Evolutionary conservation across 2,888 invertebrate species (phyloP).

Genomic region (Drosophila pseudotalamancana): DNA sequence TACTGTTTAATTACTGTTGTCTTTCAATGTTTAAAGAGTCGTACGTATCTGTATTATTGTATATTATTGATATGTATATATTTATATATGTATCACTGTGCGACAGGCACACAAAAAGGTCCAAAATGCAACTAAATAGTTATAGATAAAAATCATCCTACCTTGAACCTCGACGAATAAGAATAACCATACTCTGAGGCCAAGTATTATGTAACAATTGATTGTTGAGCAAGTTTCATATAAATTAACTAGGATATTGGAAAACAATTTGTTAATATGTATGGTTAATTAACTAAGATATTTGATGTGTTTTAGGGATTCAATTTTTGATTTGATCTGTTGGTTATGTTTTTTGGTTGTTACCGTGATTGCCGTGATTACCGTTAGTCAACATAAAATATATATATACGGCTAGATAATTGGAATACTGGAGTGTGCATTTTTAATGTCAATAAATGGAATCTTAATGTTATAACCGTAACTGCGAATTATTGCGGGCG

Average conservation of each 20-base stretch:
- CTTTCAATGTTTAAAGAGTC: slow-evolving; percentile 60
- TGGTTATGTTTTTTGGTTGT: slow-evolving; percentile 16
- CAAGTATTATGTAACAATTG: slow-evolving; percentile 31
- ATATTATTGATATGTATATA: slow-evolving; percentile 63
- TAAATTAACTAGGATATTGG: slow-evolving; percentile 9
- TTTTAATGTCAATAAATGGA: slow-evolving; percentile 75
- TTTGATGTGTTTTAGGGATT: not conserved
- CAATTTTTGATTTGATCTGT: not conserved
- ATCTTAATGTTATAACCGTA: slow-evolving; percentile 66
- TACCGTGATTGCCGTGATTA: too few species aligned
- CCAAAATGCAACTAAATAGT: slow-evolving; percentile 68
- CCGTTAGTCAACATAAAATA: slow-evolving; percentile 27
- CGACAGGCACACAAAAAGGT: slow-evolving; percentile 65
- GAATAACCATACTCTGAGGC: not conserved
- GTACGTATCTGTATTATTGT: slow-evolving; percentile 34
- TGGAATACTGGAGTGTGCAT: slow-evolving; percentile 63
- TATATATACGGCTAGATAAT: slow-evolving; percentile 43
- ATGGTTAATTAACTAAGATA: slow-evolving; percentile 8
- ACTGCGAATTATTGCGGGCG: slow-evolving; percentile 12
- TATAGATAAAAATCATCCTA: slow-evolving; percentile 21
- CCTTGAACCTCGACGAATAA: slow-evolving; percentile 2
- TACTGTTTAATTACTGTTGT: slow-evolving; percentile 45
- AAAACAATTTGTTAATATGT: slow-evolving; percentile 28
- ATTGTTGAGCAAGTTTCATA: slow-evolving; percentile 17
- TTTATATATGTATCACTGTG: slow-evolving; percentile 46